Conservation (phyloP, 2,888 invertebrate genomes). For the Stenoptilia bipunctidactyla region DNA sequence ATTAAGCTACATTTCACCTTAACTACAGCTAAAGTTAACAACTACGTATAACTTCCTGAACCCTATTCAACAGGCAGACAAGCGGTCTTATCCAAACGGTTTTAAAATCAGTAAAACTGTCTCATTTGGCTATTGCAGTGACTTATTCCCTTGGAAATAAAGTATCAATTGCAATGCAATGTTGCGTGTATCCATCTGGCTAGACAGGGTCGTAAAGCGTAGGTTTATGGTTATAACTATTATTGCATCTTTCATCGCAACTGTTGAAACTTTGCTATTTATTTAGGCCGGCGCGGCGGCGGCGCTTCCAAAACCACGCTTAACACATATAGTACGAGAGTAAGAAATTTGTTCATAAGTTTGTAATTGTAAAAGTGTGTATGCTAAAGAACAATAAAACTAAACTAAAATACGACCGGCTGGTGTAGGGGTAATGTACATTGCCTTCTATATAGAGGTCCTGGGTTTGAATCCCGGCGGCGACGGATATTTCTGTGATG, state of each 20-base stretch:
- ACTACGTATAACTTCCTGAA: slow-evolving; percentile 1
- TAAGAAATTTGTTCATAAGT: too few species aligned
- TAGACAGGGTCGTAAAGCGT: slow-evolving; percentile 43
- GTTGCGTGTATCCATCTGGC: slow-evolving; percentile 29
- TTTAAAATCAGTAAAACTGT: slow-evolving; percentile 4
- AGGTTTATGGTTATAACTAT: slow-evolving; percentile 37
- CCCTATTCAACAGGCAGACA: slow-evolving; percentile 9
- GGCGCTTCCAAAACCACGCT: too few species aligned
- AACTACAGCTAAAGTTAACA: too few species aligned
- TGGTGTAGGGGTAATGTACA: too few species aligned
- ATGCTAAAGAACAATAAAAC: too few species aligned
- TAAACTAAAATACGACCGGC: too few species aligned
- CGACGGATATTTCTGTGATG: too few species aligned
- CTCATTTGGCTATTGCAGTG: not conserved
- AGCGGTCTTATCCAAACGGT: slow-evolving; percentile 6
- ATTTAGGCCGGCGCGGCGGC: not conserved
- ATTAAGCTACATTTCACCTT: too few species aligned
- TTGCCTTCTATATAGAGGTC: too few species aligned
- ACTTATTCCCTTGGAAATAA: slow-evolving; percentile 12
- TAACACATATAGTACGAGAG: too few species aligned
- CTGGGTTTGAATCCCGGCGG: too few species aligned
- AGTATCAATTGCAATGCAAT: not conserved
- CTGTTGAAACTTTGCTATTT: slow-evolving; percentile 10
- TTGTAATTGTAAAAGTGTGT: too few species aligned
- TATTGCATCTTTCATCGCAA: slow-evolving; percentile 27